phyloP scores from a whole-genome alignment of 1,140 invertebrate species.

The Monomorium pharaonis region DNA sequence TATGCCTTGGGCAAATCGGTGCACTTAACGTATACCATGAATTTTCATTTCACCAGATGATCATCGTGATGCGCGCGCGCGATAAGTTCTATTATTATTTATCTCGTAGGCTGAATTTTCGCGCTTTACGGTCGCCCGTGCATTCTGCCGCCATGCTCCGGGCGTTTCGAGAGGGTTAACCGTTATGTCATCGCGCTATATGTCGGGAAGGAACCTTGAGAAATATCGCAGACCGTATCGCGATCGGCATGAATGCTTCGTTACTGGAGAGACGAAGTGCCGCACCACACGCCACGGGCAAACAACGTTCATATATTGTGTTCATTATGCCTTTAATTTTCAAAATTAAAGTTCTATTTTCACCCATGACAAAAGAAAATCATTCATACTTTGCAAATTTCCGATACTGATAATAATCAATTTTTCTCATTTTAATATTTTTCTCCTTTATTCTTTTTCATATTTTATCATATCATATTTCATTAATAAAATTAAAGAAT shows the following conservation, averaged over 20 bases:
- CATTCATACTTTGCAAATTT: neutral
- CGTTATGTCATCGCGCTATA: conserved; percentile 63
- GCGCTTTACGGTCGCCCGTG: conserved; percentile 33
- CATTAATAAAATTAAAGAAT: neutral
- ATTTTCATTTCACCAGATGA: conserved; percentile 33
- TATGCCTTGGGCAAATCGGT: neutral
- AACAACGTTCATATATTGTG: neutral
- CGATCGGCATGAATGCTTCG: conserved; percentile 68
- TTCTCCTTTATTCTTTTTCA: neutral
- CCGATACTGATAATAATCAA: neutral
- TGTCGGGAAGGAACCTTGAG: conserved; percentile 25
- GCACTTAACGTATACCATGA: neutral
- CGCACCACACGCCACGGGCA: neutral
- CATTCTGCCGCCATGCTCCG: conserved; percentile 23
- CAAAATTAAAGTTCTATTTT: neutral
- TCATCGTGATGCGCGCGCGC: conserved; percentile 13
- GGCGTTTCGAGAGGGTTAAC: conserved; percentile 49
- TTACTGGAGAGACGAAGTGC: conserved; percentile 51
- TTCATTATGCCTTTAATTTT: neutral
- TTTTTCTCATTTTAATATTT: neutral
- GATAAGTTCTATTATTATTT: conserved; percentile 47
- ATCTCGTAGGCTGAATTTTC: conserved; percentile 37
- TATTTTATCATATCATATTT: neutral
- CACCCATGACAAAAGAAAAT: neutral
- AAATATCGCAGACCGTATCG: conserved; percentile 61